phyloP scores from a whole-genome alignment of 2,888 invertebrate species.

The Nebria salina region DNA sequence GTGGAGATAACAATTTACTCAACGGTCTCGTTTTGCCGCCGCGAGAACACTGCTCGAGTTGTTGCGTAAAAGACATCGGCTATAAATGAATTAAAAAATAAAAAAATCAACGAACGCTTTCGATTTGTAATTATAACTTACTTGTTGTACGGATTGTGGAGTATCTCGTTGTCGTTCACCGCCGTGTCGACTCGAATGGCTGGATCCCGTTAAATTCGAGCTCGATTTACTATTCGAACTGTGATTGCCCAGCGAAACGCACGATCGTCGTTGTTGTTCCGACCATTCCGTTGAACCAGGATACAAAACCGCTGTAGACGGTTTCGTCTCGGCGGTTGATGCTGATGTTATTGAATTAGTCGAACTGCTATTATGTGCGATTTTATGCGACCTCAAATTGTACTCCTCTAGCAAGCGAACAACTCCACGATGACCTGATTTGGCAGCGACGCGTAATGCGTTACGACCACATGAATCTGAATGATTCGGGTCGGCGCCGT shows the following conservation, averaged over 20 bases:
- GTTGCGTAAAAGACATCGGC: constrained; percentile 91
- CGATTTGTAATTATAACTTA: too few species aligned
- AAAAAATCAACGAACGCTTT: too few species aligned
- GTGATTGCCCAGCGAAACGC: constrained; percentile 72
- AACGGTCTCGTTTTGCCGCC: constrained; percentile 73
- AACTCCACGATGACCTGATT: constrained; percentile 89
- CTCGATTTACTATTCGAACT: constrained; percentile 83
- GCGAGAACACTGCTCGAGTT: constrained; percentile 85
- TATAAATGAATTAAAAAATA: constrained; percentile 57
- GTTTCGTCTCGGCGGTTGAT: constrained; percentile 71
- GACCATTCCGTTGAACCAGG: constrained; percentile 62
- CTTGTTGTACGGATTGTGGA: constrained; percentile 51
- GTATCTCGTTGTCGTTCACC: constrained; percentile 56
- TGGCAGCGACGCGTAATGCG: constrained; percentile 88
- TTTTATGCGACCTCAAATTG: constrained; percentile 59
- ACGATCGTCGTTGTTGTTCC: constrained; percentile 64
- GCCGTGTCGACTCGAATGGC: constrained; percentile 62
- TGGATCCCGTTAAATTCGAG: constrained; percentile 76
- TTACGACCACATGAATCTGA: constrained; percentile 89
- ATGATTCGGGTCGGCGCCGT: constrained; percentile 86
- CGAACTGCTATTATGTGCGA: constrained; percentile 59
- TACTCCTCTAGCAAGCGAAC: constrained; percentile 81
- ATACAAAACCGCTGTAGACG: constrained; percentile 69
- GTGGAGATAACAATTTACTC: constrained; percentile 68
- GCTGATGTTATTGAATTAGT: constrained; percentile 63